Conservation (phyloP, 2,888 invertebrate species). For the Machimus atricapillus region DNA sequence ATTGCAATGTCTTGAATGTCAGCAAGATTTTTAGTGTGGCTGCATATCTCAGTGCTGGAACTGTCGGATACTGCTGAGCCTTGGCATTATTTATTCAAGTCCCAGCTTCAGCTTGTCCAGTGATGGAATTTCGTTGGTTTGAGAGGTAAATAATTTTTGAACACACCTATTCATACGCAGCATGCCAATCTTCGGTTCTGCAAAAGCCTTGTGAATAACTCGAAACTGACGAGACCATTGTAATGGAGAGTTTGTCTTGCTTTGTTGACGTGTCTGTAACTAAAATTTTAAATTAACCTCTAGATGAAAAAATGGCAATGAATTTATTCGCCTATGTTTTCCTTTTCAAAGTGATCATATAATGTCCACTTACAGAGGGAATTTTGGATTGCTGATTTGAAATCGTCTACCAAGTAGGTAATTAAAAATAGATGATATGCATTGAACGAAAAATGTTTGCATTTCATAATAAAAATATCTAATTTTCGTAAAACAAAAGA, state of each 20-base stretch:
- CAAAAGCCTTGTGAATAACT: background rate
- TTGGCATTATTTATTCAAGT: background rate
- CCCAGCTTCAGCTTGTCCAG: background rate
- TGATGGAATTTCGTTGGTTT: background rate
- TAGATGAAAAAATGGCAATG: background rate
- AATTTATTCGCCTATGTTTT: background rate
- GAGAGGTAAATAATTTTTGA: background rate
- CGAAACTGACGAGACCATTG: background rate
- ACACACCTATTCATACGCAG: background rate
- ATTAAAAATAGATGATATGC: no score
- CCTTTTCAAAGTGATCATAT: background rate
- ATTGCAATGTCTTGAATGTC: background rate
- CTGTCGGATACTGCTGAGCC: background rate
- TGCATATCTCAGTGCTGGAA: background rate
- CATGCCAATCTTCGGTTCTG: background rate
- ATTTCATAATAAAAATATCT: no score
- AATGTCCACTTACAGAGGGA: no score
- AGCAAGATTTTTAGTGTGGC: background rate
- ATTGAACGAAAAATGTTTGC: no score
- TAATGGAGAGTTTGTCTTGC: background rate
- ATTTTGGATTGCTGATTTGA: no score
- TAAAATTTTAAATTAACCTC: background rate
- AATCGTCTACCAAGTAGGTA: no score
- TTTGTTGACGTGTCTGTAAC: background rate
- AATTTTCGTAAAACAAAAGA: no score